Evolutionary conservation across 1,140 invertebrate genomes (phyloP).

Genomic region (Centruroides vittatus): DNA sequence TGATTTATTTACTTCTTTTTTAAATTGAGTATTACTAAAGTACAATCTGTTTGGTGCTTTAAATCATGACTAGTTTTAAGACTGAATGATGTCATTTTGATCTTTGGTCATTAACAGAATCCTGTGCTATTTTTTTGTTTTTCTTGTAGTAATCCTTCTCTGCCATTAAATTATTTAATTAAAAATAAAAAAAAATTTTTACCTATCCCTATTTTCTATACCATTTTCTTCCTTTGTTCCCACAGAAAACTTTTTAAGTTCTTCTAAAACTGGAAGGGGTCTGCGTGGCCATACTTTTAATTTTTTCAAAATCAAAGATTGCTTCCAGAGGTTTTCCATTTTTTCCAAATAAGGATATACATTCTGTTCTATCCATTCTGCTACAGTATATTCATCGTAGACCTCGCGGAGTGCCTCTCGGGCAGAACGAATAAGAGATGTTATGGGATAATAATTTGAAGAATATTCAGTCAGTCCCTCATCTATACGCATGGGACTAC

Average conservation of each 20-base stretch:
- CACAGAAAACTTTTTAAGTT: slow-evolving; percentile 18
- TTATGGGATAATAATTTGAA: slow-evolving; percentile 26
- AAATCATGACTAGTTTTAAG: too few species aligned
- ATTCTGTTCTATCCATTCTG: slow-evolving; percentile 58
- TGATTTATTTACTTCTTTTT: too few species aligned
- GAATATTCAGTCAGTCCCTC: slow-evolving; percentile 45
- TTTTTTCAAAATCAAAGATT: slow-evolving; percentile 33
- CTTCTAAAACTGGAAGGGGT: slow-evolving; percentile 31
- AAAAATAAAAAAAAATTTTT: too few species aligned
- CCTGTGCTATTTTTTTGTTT: too few species aligned
- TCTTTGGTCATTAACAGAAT: too few species aligned
- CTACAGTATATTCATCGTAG: slow-evolving; percentile 54
- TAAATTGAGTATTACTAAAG: too few species aligned
- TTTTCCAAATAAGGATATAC: slow-evolving; percentile 39
- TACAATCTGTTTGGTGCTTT: too few species aligned
- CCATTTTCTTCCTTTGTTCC: slow-evolving; percentile 12
- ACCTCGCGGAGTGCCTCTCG: slow-evolving; percentile 46
- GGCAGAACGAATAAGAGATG: slow-evolving; percentile 42
- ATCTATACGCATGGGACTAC: slow-evolving; percentile 53
- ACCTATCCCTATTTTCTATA: too few species aligned
- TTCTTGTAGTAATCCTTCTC: too few species aligned
- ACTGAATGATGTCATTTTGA: too few species aligned
- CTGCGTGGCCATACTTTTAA: slow-evolving; percentile 40
- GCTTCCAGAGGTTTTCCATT: slow-evolving; percentile 36
- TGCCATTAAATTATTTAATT: too few species aligned